Conservation (phyloP, 1,140 invertebrate species). For the Drosophila bocqueti region DNA sequence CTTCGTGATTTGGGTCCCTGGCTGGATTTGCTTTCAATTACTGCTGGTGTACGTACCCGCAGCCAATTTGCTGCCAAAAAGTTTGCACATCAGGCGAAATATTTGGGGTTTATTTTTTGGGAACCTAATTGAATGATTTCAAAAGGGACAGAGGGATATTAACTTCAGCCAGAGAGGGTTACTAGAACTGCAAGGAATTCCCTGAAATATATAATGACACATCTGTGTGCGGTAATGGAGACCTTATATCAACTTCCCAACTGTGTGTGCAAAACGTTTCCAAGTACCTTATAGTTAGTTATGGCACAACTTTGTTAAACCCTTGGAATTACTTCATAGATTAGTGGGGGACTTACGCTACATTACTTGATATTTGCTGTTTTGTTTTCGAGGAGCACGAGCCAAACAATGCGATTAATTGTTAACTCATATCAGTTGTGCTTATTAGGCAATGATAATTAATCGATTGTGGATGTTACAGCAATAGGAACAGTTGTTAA, state of each 20-base stretch:
- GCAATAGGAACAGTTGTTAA: background rate
- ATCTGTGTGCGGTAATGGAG: slow-evolving; percentile 16
- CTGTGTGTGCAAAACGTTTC: background rate
- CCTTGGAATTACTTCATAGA: slow-evolving; percentile 31
- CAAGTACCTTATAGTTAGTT: slow-evolving; percentile 5
- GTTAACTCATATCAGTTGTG: slow-evolving; percentile 20
- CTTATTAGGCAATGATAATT: slow-evolving; percentile 29
- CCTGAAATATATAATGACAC: background rate
- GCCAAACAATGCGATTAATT: slow-evolving; percentile 37
- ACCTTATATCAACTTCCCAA: slow-evolving; percentile 14
- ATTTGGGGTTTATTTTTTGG: slow-evolving; percentile 8
- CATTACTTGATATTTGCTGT: slow-evolving; percentile 30
- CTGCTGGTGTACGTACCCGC: slow-evolving; percentile 56
- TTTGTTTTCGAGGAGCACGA: slow-evolving; percentile 4
- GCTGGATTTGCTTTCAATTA: slow-evolving; percentile 75
- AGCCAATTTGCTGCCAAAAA: slow-evolving; percentile 63
- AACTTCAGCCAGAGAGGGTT: slow-evolving; percentile 2
- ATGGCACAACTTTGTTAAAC: slow-evolving; percentile 17
- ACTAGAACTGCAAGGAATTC: slow-evolving; percentile 8
- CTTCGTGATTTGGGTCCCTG: slow-evolving; percentile 34
- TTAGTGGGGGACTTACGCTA: slow-evolving; percentile 36
- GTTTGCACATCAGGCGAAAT: slow-evolving; percentile 56
- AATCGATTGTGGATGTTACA: slow-evolving; percentile 25
- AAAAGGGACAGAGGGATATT: slow-evolving; percentile 10
- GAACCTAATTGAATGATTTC: slow-evolving; percentile 52